phyloP scores from a whole-genome alignment of 2,113 vertebrate species.

The Gallinago undulata region DNA sequence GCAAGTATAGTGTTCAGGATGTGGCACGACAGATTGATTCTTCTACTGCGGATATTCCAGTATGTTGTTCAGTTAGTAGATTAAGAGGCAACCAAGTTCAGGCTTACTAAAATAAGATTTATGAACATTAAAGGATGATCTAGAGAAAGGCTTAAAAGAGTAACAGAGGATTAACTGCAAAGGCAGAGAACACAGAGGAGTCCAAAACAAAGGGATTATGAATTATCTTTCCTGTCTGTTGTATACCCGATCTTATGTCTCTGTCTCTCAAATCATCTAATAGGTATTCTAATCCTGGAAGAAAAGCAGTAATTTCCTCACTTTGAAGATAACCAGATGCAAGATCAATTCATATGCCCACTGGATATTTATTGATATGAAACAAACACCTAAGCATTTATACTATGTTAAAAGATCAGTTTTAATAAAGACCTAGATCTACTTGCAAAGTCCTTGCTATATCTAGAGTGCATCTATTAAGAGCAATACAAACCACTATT shows the following conservation, averaged over 20 bases:
- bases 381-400: neutral
- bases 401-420: neutral
- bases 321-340: neutral
- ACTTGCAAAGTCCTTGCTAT: neutral
- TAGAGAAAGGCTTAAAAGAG: neutral
- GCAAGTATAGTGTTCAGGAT: neutral
- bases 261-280: neutral
- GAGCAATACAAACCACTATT: neutral
- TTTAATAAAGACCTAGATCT: neutral
- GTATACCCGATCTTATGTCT: neutral
- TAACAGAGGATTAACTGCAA: neutral
- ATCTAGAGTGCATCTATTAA: neutral
- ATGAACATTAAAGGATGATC: neutral
- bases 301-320: neutral
- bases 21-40: slow-evolving; percentile 23
- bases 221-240: neutral
- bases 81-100: slow-evolving; percentile 6
- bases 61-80: neutral
- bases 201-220: neutral
- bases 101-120: slow-evolving; percentile 6
- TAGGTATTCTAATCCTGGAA: neutral
- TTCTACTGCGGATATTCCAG: neutral
- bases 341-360: neutral
- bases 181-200: neutral
- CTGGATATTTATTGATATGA: neutral